Base-by-base conservation (phyloP, 2,888 invertebrate genomes). In the Megamerina dolium region DNA sequence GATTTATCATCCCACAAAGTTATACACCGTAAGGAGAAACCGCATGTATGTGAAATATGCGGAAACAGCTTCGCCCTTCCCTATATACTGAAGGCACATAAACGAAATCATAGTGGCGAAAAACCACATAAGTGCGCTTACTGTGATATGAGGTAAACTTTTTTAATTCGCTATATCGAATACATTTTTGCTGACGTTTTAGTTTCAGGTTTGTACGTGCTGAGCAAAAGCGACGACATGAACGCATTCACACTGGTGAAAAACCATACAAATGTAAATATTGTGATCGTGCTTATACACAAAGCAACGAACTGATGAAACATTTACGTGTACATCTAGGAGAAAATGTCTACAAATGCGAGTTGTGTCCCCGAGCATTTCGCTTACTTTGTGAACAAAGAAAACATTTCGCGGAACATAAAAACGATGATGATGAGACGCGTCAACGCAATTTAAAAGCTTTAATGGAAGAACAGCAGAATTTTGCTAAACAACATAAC, bases 21-120 rank as follows among this genome's bases (percentile, higher is more conserved):
- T 2, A 74, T 75, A 0, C 78, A 77, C 51, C 68, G 71, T 0
- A 73, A 78, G 14, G 74, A 73, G 12, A 61, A 81, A 49, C 81
- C 82, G 0, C 78, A 77, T 64, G 76, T 77, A 48, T 83, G 83
- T 50, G 77, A 77, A 33, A 73, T 76, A 40, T 83, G 83, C 51
- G 77, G 78, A 9, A 77, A 80, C 48, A 54, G 73, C 13, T 77
- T 78, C 55, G 77, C 76, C 0, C 77, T 77, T 50, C 69, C 70
- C 2, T 74, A 72, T 54, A 77, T 77, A 2, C 61, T 82, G 26
- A 80, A 78, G 57, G 77, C 82, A 39, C 82, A 83, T 58, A 74
- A 76, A 57, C 64, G 80, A 31, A 82, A 81, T 31, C 82, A 83
- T 54, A 76, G 79, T 0, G 81, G 81, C 0, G 74, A 81, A 36